Percentiles rank a stretch among this genome's conserved stretches.
Evolutionary conservation across 1,140 invertebrate genomes (phyloP).

Genomic region (Trichonephila inaurata): DNA sequence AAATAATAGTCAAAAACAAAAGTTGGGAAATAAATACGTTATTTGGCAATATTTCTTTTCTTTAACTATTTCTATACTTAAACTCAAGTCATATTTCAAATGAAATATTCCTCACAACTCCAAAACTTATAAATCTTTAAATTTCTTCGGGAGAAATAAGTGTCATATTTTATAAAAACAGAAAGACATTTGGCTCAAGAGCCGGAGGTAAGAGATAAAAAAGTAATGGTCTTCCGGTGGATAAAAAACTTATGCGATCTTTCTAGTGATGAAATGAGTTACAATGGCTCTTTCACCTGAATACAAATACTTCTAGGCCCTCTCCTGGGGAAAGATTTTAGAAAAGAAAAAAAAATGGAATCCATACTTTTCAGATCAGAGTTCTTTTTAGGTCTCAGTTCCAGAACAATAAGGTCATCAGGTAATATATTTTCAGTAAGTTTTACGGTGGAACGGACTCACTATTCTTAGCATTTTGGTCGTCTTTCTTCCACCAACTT

Average conservation of each 20-base stretch:
- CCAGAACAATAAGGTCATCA: constrained; percentile 46
- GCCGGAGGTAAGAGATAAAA: background rate
- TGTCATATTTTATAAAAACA: constrained; percentile 35
- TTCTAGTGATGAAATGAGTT: constrained; percentile 36
- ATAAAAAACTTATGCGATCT: constrained; percentile 40
- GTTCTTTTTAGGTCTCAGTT: background rate
- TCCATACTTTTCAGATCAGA: constrained; percentile 28
- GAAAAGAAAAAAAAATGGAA: constrained; percentile 8
- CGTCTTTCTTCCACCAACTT: background rate
- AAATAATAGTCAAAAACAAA: no score
- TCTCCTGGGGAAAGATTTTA: background rate
- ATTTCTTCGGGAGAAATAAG: background rate
- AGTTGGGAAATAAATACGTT: no score
- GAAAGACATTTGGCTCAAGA: background rate
- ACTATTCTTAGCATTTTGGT: background rate
- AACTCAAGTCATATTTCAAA: no score
- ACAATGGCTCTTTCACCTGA: constrained; percentile 4
- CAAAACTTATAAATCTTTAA: constrained; percentile 3
- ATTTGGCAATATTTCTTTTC: no score
- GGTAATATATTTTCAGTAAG: constrained; percentile 36
- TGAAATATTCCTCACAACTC: no score
- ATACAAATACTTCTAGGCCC: background rate
- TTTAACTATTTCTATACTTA: no score
- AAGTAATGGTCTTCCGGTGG: background rate
- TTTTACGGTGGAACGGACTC: constrained; percentile 29